A percentile compares a stretch with the other conserved stretches of the same genome.
phyloP scores from a whole-genome alignment of 2,797 vertebrate species.

The Peromyscus eremicus region DNA sequence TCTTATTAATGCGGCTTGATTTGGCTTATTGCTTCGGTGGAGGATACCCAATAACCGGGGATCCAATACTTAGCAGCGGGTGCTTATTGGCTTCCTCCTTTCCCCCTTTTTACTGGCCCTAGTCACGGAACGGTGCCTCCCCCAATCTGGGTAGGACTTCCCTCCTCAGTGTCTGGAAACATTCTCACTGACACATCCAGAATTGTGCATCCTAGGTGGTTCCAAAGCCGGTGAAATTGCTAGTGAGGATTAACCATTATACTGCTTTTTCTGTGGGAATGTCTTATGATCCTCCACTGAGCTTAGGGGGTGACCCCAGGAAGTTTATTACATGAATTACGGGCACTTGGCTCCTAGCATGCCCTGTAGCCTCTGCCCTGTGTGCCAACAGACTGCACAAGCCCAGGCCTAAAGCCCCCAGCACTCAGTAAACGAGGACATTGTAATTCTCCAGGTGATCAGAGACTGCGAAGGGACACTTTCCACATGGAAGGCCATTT shows the following conservation, averaged over 20 bases:
- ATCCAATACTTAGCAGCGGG: no score
- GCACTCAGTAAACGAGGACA: constrained; percentile 48
- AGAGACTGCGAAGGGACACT: constrained; percentile 35
- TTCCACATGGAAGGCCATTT: not conserved
- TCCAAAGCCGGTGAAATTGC: not conserved
- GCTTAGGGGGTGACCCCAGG: not conserved
- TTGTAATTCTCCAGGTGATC: not conserved
- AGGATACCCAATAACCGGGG: no score
- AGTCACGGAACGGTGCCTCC: not conserved
- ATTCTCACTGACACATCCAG: not conserved
- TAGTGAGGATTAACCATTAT: not conserved
- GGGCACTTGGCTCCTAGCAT: not conserved
- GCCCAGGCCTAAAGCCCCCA: fast-evolving
- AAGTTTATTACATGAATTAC: not conserved
- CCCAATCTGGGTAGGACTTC: no score
- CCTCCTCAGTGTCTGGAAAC: not conserved
- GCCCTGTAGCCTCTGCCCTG: not conserved
- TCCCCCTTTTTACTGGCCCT: not conserved
- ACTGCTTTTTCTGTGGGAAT: not conserved
- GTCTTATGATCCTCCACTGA: not conserved
- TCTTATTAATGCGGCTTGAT: no score
- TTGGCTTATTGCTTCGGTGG: no score
- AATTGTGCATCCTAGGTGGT: not conserved
- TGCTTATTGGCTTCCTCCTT: not conserved
- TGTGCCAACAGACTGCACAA: no score